phyloP scores from a whole-genome alignment of 2,113 vertebrate genomes.

The human region GRCh38 chr17:13390001-13390500 shows the following conservation, averaged over 20 bases:
- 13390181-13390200: background rate
- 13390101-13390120: background rate
- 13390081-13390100: background rate
- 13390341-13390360: background rate
- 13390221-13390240: background rate
- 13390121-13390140: background rate
- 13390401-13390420: constrained; percentile 22
- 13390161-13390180: background rate
- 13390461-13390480: constrained; percentile 24
- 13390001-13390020: background rate
- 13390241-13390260: background rate
- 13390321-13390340: background rate
- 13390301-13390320: background rate
- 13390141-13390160: background rate
- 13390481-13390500: constrained; percentile 64
- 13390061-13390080: background rate
- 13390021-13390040: background rate
- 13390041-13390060: background rate
- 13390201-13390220: background rate
- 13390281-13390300: background rate
- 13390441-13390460: constrained; percentile 53
- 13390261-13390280: background rate
- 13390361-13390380: constrained; percentile 7
- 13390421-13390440: constrained; percentile 15
- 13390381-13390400: background rate